These are phyloP conservation scores for Sericinus montela DNA, from an alignment of 2,888 invertebrate genomes.

Conservation along the genomic window DNA sequence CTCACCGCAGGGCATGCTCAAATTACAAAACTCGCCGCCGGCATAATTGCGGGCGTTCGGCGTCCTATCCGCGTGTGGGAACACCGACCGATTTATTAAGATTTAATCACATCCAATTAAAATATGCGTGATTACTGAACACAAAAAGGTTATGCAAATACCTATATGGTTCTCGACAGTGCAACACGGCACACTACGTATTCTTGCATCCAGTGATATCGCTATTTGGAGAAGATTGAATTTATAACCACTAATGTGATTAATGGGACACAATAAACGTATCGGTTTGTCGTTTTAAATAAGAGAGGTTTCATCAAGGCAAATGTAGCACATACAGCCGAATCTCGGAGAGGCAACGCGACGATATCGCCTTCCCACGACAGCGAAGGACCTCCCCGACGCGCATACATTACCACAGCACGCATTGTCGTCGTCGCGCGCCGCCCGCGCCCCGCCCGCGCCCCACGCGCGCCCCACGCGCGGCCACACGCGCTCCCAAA, in stretches of 20 bases:
- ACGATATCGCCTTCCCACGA: slow-evolving; percentile 63
- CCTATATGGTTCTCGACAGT: slow-evolving; percentile 27
- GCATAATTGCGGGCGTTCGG: slow-evolving; percentile 59
- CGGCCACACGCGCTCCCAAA: slow-evolving; percentile 39
- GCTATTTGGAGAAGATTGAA: background rate
- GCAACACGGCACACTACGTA: slow-evolving; percentile 40
- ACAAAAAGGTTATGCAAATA: slow-evolving; percentile 63
- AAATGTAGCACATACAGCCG: slow-evolving; percentile 32
- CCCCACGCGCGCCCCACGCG: slow-evolving; percentile 38
- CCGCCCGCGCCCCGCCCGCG: slow-evolving; percentile 38
- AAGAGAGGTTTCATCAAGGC: slow-evolving; percentile 22
- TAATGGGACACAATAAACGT: slow-evolving; percentile 17
- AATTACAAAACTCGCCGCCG: slow-evolving; percentile 65
- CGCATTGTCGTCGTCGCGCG: slow-evolving; percentile 36
- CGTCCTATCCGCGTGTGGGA: slow-evolving; percentile 52
- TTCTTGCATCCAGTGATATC: slow-evolving; percentile 26
- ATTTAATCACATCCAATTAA: slow-evolving; percentile 74
- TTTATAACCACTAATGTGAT: slow-evolving; percentile 5
- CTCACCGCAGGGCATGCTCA: slow-evolving; percentile 59
- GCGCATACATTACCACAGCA: slow-evolving; percentile 68
- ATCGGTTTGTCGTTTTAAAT: slow-evolving; percentile 11
- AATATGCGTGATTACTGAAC: slow-evolving; percentile 49
- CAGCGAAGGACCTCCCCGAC: slow-evolving; percentile 63
- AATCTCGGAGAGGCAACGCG: slow-evolving; percentile 37
- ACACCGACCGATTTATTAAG: slow-evolving; percentile 72